These are phyloP conservation scores for Pomatostomus ruficeps DNA, from an alignment of 2,113 vertebrate genomes.

Conservation along the genomic window DNA sequence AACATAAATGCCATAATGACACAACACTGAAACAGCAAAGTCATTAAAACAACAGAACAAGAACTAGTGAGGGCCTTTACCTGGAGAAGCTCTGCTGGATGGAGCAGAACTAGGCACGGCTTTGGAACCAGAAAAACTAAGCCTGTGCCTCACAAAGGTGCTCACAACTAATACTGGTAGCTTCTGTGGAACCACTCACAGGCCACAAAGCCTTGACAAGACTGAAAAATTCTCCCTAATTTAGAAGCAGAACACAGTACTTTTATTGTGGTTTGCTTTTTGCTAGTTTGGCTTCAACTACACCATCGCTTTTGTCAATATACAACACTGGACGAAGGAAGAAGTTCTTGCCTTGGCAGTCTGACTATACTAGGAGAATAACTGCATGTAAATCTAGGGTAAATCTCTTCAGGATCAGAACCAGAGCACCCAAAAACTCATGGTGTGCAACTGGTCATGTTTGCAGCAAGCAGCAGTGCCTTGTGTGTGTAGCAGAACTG, in stretches of 20 bases:
- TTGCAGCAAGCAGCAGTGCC: background rate
- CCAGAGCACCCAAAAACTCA: background rate
- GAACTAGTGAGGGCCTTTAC: background rate
- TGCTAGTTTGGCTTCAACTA: background rate
- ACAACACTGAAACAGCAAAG: background rate
- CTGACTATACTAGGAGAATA: background rate
- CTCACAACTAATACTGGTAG: background rate
- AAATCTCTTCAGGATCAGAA: background rate
- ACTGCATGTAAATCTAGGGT: background rate
- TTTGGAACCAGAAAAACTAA: background rate
- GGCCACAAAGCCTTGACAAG: background rate
- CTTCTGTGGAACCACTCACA: background rate
- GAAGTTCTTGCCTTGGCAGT: background rate
- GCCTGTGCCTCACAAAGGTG: background rate
- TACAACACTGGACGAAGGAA: background rate
- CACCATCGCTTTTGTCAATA: background rate
- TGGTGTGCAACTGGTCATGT: background rate
- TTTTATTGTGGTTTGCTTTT: background rate
- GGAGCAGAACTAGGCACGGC: background rate
- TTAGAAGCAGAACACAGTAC: background rate
- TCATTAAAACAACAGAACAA: background rate
- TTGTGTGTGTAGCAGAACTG: background rate
- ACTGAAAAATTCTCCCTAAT: background rate
- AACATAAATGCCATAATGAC: background rate
- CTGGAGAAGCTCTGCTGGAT: background rate